A percentile compares a stretch with the other conserved stretches of the same genome.
phyloP scores from a whole-genome alignment of 2,797 vertebrate species.

The Poecilia picta region DNA sequence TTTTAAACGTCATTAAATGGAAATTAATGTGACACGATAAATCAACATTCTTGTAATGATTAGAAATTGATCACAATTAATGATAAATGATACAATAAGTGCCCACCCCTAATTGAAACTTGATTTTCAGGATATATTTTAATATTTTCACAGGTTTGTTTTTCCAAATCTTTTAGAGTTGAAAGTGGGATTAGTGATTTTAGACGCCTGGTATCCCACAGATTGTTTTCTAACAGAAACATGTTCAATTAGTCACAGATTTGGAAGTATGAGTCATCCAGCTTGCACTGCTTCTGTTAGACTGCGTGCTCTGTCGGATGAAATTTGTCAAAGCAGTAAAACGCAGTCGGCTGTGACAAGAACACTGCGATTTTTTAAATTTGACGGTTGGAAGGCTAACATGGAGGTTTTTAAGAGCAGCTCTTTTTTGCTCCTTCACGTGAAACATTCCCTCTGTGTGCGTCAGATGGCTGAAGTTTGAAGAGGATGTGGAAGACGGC shows the following conservation, averaged over 20 bases:
- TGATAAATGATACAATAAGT: too few relatives aligned
- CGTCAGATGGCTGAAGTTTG: conserved; percentile 96
- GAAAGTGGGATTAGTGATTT: conserved; percentile 14
- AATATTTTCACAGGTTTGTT: neutral
- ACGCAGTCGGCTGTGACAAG: neutral
- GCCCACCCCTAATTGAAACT: neutral
- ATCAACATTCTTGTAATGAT: too few relatives aligned
- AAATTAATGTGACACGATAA: too few relatives aligned
- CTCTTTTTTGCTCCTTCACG: neutral
- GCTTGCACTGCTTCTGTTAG: conserved; percentile 6
- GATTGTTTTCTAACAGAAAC: conserved; percentile 9
- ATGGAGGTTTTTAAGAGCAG: neutral
- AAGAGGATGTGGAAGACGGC: conserved; percentile 98
- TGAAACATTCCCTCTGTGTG: conserved; percentile 9
- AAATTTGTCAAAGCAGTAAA: neutral
- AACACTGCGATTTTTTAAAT: neutral
- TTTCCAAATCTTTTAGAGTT: neutral
- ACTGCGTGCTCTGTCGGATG: conserved; percentile 1
- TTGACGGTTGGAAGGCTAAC: neutral
- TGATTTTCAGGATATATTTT: neutral
- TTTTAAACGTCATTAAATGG: too few relatives aligned
- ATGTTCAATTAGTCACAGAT: conserved; percentile 21
- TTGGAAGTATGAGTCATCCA: conserved; percentile 20
- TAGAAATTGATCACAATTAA: too few relatives aligned
- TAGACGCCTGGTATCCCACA: conserved; percentile 21